These are phyloP conservation scores for Plectropomus leopardus DNA, from an alignment of 2,113 vertebrate species.

Conservation along the genomic window DNA sequence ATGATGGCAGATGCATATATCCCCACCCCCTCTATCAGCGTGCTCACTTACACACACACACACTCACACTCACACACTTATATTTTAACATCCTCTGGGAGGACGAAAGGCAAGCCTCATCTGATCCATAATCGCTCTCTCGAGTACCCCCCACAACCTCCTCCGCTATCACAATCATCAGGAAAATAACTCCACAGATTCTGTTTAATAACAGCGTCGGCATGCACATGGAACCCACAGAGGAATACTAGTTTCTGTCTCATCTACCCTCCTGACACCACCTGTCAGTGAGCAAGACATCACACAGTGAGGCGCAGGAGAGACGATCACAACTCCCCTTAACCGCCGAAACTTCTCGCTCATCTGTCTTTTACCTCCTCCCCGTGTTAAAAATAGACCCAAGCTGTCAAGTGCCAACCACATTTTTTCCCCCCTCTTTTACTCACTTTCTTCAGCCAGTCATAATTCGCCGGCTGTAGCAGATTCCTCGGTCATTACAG, in stretches of 20 bases:
- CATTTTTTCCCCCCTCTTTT: conserved; percentile 5
- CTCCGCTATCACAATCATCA: conserved; percentile 53
- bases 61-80: conserved; percentile 33
- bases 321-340: conserved; percentile 64
- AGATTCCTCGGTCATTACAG: conserved; percentile 30
- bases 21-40: conserved; percentile 16
- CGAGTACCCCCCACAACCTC: conserved; percentile 20
- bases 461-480: conserved; percentile 45
- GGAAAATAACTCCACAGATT: conserved; percentile 62
- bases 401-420: conserved; percentile 53
- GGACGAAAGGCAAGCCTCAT: conserved; percentile 45
- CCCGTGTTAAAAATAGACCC: conserved; percentile 72
- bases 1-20: conserved; percentile 62
- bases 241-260: conserved; percentile 56
- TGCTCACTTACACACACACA: conserved; percentile 17
- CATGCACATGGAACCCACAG: conserved; percentile 30
- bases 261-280: conserved; percentile 61
- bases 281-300: conserved; percentile 70
- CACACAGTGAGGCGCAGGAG: conserved; percentile 48
- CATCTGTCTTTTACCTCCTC: conserved; percentile 69
- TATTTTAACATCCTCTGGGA: conserved; percentile 57
- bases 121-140: conserved; percentile 63
- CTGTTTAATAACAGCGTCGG: conserved; percentile 55
- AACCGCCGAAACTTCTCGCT: conserved; percentile 66
- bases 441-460: conserved; percentile 23